A percentile compares a stretch with the other conserved stretches of the same genome.
phyloP scores from a whole-genome alignment of 2,797 vertebrate species.

The Syndactyla subalaris region DNA sequence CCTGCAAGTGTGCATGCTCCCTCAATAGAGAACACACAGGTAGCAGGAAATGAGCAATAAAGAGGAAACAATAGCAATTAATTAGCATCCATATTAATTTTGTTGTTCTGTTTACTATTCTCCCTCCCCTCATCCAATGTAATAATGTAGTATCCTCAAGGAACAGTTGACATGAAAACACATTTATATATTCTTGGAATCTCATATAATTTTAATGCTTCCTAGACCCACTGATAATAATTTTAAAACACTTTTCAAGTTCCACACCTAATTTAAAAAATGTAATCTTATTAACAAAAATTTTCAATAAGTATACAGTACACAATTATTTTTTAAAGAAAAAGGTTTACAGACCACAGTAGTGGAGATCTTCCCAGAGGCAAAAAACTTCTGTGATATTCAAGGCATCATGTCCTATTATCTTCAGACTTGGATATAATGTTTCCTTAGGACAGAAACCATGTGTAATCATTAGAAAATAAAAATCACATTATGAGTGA shows the following conservation, averaged over 20 bases:
- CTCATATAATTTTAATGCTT: not conserved
- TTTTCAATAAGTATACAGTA: not conserved
- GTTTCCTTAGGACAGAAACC: not conserved
- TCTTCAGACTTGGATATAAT: not conserved
- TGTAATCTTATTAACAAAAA: not conserved
- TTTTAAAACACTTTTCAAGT: not conserved
- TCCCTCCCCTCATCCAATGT: no score
- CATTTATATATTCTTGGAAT: not conserved
- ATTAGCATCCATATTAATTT: not conserved
- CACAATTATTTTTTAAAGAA: not conserved
- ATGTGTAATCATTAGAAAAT: not conserved
- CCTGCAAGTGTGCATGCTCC: not conserved
- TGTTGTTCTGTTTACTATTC: not conserved
- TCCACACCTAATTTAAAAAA: not conserved
- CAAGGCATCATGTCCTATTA: not conserved
- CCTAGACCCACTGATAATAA: not conserved
- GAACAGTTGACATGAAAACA: not conserved
- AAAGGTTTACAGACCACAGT: not conserved
- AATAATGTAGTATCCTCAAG: not conserved
- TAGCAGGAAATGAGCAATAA: not conserved
- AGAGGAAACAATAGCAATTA: not conserved
- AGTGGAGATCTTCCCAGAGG: not conserved
- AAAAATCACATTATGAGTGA: not conserved
- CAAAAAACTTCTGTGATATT: not conserved
- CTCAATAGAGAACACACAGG: not conserved